These are phyloP conservation scores for Euproctis similis DNA, from an alignment of 2,888 invertebrate genomes.

Conservation along the genomic window DNA sequence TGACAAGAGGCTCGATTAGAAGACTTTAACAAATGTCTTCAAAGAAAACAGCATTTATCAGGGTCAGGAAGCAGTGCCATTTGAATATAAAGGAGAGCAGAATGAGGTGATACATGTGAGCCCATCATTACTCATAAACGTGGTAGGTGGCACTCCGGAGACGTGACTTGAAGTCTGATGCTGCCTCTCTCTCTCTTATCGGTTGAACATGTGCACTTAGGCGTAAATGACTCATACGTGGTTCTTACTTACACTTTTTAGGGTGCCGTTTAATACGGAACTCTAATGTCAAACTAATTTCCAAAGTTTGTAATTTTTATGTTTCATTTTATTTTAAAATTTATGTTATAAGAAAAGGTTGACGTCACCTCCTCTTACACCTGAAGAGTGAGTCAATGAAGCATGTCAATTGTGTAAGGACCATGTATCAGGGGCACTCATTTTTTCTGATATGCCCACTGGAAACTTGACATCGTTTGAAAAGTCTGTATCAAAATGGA, in stretches of 20 bases:
- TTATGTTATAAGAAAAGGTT: no score
- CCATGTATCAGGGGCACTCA: no score
- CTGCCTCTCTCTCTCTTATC: constrained; percentile 38
- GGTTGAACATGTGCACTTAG: constrained; percentile 42
- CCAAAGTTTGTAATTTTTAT: no score
- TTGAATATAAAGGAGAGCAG: constrained; percentile 68
- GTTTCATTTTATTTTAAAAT: no score
- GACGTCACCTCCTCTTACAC: no score
- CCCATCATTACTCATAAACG: constrained; percentile 73
- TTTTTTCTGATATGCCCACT: no score
- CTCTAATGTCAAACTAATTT: no score
- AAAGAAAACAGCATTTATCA: constrained; percentile 72
- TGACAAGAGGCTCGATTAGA: constrained; percentile 34
- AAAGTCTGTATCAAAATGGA: no score
- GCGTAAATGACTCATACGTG: constrained; percentile 29
- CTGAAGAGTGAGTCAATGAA: no score
- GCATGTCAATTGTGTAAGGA: no score
- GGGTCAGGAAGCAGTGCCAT: constrained; percentile 66
- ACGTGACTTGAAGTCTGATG: constrained; percentile 57
- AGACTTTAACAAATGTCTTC: constrained; percentile 56
- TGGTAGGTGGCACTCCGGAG: constrained; percentile 35
- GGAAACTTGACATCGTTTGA: no score
- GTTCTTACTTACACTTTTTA: constrained; percentile 8
- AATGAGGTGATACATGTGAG: constrained; percentile 60
- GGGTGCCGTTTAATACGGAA: no score